Evolutionary conservation across 2,888 invertebrate species (phyloP), one percentile per base, ranked within the genome.

Genomic region (Dolichopus griseipennis): DNA sequence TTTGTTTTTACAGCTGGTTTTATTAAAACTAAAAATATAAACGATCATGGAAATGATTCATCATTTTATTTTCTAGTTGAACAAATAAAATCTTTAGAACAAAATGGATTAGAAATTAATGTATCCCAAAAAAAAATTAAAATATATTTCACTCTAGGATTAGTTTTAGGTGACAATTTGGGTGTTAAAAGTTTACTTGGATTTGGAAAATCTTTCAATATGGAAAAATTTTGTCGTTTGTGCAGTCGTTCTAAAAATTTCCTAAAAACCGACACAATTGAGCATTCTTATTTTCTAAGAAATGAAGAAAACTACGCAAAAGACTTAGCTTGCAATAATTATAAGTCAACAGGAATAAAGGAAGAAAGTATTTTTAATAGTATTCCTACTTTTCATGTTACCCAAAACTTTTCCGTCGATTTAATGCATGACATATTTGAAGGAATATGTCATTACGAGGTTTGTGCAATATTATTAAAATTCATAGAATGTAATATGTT

Each of bases 381-480:
- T 12, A 66, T 66, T 27, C 66, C 61, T 3, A 61, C 66, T 61
- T 66, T 66, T 20, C 66, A 66, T 33, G 66, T 66, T 2, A 61
- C 27, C 27, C 9, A 66, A 15, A 66, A 66, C 33, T 66, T 66
- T 61, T 12, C 52, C 15, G 21, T 18, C n/a, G 61, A 66, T 27
- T n/a, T 61, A 4, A 66, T 66, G 66, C 66, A 66, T n/a, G 66
- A 66, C 52, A 33, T 66, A 7, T 66, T 66, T 61, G 61, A 61
- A 27, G 66, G 66, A 22, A 66, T 66, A n/a, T 20, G 15, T 18
- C 52, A 66, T 61, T 66, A 66, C 27, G 27, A 66, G 9, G 34
- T 34, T 34, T 61, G 20, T 8, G 20, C 3, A 15, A 61, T 61
- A n/a, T 61, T 61, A 20, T 61, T 8, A n/a, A 61, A 18, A 20